phyloP scores from a whole-genome alignment of 2,113 vertebrate species.

The Sus scrofa region T2T-Sscrofa CM000816.6:17536001-17536500 shows the following conservation, averaged over 20 bases:
- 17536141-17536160: not conserved
- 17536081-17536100: conserved; percentile 12
- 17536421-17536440: not conserved
- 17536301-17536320: not conserved
- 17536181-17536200: not conserved
- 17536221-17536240: not conserved
- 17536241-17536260: not conserved
- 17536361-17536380: conserved; percentile 39
- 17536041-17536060: not conserved
- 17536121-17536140: conserved; percentile 24
- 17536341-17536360: conserved; percentile 13
- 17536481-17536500: conserved; percentile 3
- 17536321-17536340: not conserved
- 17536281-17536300: not conserved
- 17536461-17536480: not conserved
- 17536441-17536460: not conserved
- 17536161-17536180: not conserved
- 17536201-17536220: not conserved
- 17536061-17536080: conserved; percentile 55
- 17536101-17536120: not conserved
- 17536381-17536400: not conserved
- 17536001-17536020: not conserved
- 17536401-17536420: not conserved
- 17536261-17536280: conserved; percentile 30
- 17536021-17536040: not conserved